A percentile compares a stretch with the other conserved stretches of the same genome.
These are phyloP conservation scores for Tapirus terrestris DNA, from an alignment of 2,113 vertebrate species.

Conservation along the genomic window DNA sequence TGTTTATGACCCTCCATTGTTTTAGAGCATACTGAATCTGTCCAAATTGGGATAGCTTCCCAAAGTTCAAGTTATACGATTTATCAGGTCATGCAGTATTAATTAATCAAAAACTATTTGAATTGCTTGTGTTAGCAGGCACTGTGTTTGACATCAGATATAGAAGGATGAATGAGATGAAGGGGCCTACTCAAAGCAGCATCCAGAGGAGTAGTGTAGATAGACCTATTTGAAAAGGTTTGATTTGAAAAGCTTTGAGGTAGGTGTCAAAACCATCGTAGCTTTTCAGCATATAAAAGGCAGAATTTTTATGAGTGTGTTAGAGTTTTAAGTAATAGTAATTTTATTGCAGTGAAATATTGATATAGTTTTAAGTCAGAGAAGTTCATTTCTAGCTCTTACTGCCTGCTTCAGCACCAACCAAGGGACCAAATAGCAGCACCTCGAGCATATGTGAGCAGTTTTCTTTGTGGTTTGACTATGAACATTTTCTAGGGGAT, in stretches of 20 bases:
- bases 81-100: conserved; percentile 17
- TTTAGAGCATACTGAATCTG: not conserved
- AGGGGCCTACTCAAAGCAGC: not conserved
- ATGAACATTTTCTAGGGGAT: conserved; percentile 41
- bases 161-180: not conserved
- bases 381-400: conserved; percentile 53
- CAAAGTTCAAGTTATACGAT: not conserved
- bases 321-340: conserved; percentile 63
- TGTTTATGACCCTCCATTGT: not conserved
- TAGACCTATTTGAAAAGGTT: not conserved
- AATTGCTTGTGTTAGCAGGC: not conserved
- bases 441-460: conserved; percentile 24
- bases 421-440: conserved; percentile 48
- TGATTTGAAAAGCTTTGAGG: not conserved
- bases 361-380: conserved; percentile 33
- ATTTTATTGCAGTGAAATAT: conserved; percentile 59
- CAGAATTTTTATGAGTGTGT: conserved; percentile 46
- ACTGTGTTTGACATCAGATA: not conserved
- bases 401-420: conserved; percentile 51
- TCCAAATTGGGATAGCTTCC: not conserved
- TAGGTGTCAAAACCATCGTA: not conserved
- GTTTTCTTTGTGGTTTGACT: conserved; percentile 63
- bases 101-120: not conserved
- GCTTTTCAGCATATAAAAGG: conserved; percentile 42
- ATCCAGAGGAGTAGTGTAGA: not conserved